Evolutionary conservation across 2,888 invertebrate genomes (phyloP).

Genomic region (Choreutis nemorana): DNA sequence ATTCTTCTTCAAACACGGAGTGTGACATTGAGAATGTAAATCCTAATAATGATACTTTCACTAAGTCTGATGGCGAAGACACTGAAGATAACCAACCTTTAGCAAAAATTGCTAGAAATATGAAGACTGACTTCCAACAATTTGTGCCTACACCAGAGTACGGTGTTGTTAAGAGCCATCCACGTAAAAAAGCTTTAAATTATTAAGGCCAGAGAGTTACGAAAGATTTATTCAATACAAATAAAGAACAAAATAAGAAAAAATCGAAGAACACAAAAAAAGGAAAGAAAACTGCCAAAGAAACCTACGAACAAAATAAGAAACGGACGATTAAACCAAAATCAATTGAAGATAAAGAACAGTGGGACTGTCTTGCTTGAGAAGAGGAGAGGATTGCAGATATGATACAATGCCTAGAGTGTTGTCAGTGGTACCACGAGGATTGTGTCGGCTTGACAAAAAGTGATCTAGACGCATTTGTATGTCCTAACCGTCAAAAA

Average conservation of each 20-base stretch:
- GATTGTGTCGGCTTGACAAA: neutral
- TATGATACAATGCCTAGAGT: neutral
- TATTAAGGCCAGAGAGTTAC: conserved; percentile 7
- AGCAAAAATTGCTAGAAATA: conserved; percentile 3
- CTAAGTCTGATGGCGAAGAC: conserved; percentile 4
- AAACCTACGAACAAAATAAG: neutral
- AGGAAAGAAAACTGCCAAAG: conserved; percentile 3
- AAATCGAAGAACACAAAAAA: conserved; percentile 4
- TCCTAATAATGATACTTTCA: neutral
- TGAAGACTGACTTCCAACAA: conserved; percentile 4
- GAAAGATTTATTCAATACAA: conserved; percentile 5
- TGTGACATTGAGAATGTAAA: neutral
- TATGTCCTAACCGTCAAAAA: conserved; percentile 1
- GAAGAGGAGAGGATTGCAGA: neutral
- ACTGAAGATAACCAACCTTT: conserved; percentile 4
- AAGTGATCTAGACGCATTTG: neutral
- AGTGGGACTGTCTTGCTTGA: conserved; percentile 5
- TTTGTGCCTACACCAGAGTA: conserved; percentile 6
- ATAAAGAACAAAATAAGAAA: conserved; percentile 3
- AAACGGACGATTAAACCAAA: conserved; percentile 3
- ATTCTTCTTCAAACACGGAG: conserved; percentile 5
- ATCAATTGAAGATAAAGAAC: conserved; percentile 4
- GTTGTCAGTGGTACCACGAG: neutral
- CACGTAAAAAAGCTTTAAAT: conserved; percentile 4
- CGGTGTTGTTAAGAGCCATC: conserved; percentile 3